Evolutionary conservation across 2,113 vertebrate species (phyloP).

Genomic region (Syngnathus floridae): DNA sequence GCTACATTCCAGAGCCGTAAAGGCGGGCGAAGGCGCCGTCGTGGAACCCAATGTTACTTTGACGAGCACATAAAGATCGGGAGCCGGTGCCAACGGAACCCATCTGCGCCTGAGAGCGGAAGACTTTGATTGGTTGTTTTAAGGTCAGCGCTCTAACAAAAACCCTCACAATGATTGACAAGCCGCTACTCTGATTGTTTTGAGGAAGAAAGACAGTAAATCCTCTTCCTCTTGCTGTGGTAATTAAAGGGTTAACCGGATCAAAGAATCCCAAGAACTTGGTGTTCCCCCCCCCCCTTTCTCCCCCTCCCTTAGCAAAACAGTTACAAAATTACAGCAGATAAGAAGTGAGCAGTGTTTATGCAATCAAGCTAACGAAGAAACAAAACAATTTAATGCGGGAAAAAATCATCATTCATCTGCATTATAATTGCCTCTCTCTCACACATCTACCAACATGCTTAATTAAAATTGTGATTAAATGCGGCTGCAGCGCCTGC

Average conservation of each 20-base stretch:
- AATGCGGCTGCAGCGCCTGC: conserved; percentile 97
- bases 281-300: conserved; percentile 71
- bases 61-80: conserved; percentile 76
- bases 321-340: conserved; percentile 99
- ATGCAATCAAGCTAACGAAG: conserved; percentile 99
- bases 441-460: conserved; percentile 98
- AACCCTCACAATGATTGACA: conserved; percentile 31
- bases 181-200: conserved; percentile 16
- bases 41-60: conserved; percentile 76
- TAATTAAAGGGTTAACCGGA: conserved; percentile 87
- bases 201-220: conserved; percentile 27
- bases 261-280: conserved; percentile 94
- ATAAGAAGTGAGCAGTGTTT: conserved; percentile 96
- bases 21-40: conserved; percentile 65
- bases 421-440: conserved; percentile 99
- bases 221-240: conserved; percentile 34
- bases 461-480: conserved; percentile 99
- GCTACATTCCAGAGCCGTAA: conserved; percentile 61
- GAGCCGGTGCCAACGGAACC: conserved; percentile 52
- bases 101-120: conserved; percentile 57
- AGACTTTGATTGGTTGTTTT: conserved; percentile 60
- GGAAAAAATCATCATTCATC: conserved; percentile 99
- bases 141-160: conserved; percentile 42
- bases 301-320: conserved; percentile 79
- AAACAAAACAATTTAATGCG: conserved; percentile 99